Conservation (phyloP, 2,113 vertebrate genomes). For the Coptodon bakossiorum region DNA sequence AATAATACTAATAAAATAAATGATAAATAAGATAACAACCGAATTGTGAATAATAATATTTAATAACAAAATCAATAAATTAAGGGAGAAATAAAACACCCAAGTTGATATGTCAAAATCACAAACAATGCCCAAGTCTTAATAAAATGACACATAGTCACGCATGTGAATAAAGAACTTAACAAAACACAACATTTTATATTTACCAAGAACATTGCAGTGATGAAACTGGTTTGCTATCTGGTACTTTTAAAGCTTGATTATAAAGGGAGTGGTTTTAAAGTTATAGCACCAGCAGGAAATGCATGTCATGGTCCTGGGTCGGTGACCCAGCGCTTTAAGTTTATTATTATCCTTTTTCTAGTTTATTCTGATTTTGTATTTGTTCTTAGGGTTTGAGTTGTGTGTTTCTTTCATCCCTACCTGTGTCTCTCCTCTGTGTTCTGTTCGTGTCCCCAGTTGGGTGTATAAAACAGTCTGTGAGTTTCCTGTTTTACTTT, state of each 20-base stretch:
- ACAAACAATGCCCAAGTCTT: neutral
- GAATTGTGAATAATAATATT: neutral
- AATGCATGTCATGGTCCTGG: too few species aligned
- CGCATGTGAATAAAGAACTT: neutral
- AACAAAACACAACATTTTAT: neutral
- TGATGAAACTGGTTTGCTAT: neutral
- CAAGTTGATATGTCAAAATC: neutral
- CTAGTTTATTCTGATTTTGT: too few species aligned
- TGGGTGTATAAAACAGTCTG: too few species aligned
- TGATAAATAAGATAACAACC: accelerated
- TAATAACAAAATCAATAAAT: neutral
- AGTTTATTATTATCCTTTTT: too few species aligned
- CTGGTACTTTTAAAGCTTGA: neutral
- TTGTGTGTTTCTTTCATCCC: too few species aligned
- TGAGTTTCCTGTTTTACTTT: too few species aligned
- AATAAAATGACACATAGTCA: neutral
- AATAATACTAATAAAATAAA: too few species aligned
- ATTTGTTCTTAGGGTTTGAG: too few species aligned
- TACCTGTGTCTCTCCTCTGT: too few species aligned
- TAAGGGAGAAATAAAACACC: neutral
- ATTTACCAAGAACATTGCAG: neutral
- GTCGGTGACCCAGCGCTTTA: too few species aligned
- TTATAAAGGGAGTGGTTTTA: neutral
- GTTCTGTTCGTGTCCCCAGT: too few species aligned
- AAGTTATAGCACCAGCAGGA: neutral